Percentiles rank a stretch among this genome's conserved stretches.
These are phyloP conservation scores for Xanthorhoe designata DNA, from an alignment of 2,888 invertebrate species.

Conservation along the genomic window DNA sequence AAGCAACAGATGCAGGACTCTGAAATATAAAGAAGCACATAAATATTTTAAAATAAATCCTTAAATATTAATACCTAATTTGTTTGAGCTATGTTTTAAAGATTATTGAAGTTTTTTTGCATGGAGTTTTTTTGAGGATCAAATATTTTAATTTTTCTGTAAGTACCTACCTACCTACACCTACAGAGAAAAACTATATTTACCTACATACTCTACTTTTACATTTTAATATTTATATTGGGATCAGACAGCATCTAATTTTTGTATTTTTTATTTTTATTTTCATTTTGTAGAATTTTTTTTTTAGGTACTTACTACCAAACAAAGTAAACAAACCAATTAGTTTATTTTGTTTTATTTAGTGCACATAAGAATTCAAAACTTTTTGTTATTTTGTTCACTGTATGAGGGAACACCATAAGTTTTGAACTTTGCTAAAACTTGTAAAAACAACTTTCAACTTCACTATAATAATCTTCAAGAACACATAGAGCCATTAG, in stretches of 20 bases:
- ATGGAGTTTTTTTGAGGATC: too few relatives aligned
- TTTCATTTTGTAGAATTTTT: too few relatives aligned
- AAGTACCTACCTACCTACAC: too few relatives aligned
- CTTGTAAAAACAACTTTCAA: slow-evolving; percentile 20
- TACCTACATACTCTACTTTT: too few relatives aligned
- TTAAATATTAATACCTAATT: too few relatives aligned
- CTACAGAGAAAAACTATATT: too few relatives aligned
- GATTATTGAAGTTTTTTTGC: too few relatives aligned
- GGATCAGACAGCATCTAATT: too few relatives aligned
- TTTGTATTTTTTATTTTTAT: too few relatives aligned
- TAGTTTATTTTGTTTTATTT: neutral
- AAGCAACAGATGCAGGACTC: slow-evolving; percentile 6
- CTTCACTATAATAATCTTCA: neutral
- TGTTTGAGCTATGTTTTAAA: neutral
- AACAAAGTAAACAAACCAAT: neutral
- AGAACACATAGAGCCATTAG: neutral
- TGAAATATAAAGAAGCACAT: neutral
- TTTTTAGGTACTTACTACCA: neutral
- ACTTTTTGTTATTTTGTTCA: neutral
- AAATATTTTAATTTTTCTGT: too few relatives aligned
- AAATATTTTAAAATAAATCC: too few relatives aligned
- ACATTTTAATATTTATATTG: too few relatives aligned
- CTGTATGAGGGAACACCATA: neutral
- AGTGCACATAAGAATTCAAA: neutral
- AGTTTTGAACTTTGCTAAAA: slow-evolving; percentile 18